Evolutionary conservation across 2,888 invertebrate species (phyloP).

Genomic region (Carpatolechia fugitivella): DNA sequence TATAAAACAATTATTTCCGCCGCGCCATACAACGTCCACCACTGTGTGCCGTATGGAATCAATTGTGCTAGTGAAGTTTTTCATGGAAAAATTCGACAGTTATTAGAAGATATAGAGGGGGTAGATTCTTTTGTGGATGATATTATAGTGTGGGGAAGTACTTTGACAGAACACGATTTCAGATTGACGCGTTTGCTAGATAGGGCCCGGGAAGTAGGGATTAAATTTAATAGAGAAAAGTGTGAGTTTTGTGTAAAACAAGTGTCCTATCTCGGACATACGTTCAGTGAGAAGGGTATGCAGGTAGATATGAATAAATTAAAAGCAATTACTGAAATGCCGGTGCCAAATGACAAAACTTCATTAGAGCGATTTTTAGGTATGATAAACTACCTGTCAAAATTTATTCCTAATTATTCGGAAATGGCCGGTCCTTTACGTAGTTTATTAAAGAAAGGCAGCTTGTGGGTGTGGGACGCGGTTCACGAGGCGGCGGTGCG

Average conservation of each 20-base stretch:
- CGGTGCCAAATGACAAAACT: too few species aligned
- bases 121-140: slow-evolving; percentile 18
- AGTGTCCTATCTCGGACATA: slow-evolving; percentile 23
- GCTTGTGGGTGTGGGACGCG: too few species aligned
- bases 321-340: too few species aligned
- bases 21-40: too few species aligned
- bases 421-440: too few species aligned
- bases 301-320: background rate
- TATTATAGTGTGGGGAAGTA: slow-evolving; percentile 13
- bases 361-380: too few species aligned
- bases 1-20: too few species aligned
- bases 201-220: slow-evolving; percentile 10
- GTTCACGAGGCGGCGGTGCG: too few species aligned
- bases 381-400: too few species aligned
- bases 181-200: slow-evolving; percentile 5
- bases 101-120: slow-evolving; percentile 17
- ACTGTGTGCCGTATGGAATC: slow-evolving; percentile 26
- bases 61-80: slow-evolving; percentile 21
- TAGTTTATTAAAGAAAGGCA: too few species aligned
- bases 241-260: slow-evolving; percentile 22
- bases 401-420: too few species aligned
- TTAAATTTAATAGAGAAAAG: slow-evolving; percentile 16
- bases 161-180: slow-evolving; percentile 13
- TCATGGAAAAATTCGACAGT: slow-evolving; percentile 22
- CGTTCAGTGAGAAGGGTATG: slow-evolving; percentile 14